Evolutionary conservation across 2,888 invertebrate genomes (phyloP).

Genomic region (Eupithecia centaureata): DNA sequence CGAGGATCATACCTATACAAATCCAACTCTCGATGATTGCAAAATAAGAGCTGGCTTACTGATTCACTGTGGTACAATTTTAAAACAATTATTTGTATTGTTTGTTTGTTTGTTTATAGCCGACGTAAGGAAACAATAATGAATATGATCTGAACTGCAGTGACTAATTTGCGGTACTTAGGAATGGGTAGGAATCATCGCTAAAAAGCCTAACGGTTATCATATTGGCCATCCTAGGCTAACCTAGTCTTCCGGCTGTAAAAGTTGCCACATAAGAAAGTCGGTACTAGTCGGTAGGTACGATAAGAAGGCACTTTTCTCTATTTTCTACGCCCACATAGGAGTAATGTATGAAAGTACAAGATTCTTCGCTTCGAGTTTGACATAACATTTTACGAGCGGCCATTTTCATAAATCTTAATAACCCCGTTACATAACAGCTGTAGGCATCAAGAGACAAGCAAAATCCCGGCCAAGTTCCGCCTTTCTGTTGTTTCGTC

Average conservation of each 20-base stretch:
- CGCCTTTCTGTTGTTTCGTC: conserved; percentile 45
- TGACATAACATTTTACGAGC: conserved; percentile 17
- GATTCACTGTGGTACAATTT: conserved; percentile 24
- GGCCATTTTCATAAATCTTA: conserved; percentile 26
- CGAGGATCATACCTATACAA: neutral
- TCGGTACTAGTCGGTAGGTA: too few relatives aligned
- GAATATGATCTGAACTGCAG: conserved; percentile 9
- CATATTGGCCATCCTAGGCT: neutral
- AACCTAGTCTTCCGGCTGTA: neutral
- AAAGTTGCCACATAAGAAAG: neutral
- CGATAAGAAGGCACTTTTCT: too few relatives aligned
- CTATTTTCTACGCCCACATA: neutral
- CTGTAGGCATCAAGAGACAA: conserved; percentile 18
- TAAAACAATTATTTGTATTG: conserved; percentile 15
- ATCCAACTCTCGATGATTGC: neutral
- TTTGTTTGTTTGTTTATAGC: conserved; percentile 26
- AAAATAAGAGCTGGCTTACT: conserved; percentile 14
- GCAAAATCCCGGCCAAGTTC: conserved; percentile 44
- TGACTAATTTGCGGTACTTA: neutral
- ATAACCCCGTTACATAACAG: conserved; percentile 26
- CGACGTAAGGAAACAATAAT: conserved; percentile 19
- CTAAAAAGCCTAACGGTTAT: too few relatives aligned
- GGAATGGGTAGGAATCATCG: neutral
- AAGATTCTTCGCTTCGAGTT: conserved; percentile 9
- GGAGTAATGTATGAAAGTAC: neutral